Percentiles rank a stretch among this genome's conserved stretches.
Conservation (phyloP, 2,888 invertebrate species). For the Toxonevra muliebris region DNA sequence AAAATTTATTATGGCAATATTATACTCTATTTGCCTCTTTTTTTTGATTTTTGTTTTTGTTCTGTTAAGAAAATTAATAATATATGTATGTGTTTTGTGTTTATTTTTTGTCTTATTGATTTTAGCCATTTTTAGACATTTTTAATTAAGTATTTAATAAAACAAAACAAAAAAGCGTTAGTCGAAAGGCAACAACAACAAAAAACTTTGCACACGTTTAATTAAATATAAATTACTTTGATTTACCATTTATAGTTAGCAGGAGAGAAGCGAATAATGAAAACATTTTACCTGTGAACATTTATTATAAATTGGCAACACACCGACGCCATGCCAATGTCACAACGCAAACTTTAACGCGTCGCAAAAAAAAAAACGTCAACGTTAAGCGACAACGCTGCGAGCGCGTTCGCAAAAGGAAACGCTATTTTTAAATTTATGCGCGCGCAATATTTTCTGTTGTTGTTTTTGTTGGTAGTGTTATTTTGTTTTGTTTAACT, state of each 20-base stretch:
- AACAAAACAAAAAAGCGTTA: not conserved
- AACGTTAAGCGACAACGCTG: conserved; percentile 3
- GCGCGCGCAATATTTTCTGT: not conserved
- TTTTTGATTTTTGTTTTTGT: not conserved
- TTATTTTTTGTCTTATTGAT: conserved; percentile 4
- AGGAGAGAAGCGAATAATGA: not conserved
- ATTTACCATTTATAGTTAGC: conserved; percentile 30
- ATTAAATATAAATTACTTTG: conserved; percentile 31
- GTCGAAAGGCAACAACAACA: not conserved
- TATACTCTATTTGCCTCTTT: not conserved
- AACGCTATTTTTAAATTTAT: not conserved
- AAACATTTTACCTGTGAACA: not conserved
- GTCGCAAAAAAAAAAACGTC: conserved; percentile 7
- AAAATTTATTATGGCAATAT: no score
- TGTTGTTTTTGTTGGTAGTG: conserved; percentile 12
- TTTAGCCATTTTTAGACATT: conserved; percentile 24
- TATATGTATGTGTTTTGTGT: not conserved
- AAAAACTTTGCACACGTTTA: conserved; percentile 1
- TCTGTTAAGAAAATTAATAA: not conserved
- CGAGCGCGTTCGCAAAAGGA: not conserved
- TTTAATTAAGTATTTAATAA: conserved; percentile 16
- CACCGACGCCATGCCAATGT: conserved; percentile 33
- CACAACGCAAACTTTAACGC: conserved; percentile 11
- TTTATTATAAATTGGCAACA: conserved; percentile 6
- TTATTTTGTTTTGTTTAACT: conserved; percentile 14